phyloP scores from a whole-genome alignment of 2,888 invertebrate genomes.

The Leptarthrus brevirostris region DNA sequence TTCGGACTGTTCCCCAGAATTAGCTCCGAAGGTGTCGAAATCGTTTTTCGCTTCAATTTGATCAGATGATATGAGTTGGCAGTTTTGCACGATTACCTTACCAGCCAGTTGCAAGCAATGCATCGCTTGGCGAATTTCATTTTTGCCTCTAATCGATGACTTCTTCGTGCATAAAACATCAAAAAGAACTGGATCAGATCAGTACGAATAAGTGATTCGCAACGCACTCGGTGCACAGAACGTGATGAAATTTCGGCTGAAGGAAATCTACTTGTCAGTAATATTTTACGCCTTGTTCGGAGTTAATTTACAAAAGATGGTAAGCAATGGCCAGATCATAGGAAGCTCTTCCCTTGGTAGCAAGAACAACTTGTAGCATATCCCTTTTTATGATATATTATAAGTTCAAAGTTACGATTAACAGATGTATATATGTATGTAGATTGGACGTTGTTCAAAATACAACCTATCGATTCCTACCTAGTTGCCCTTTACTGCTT shows the following conservation, averaged over 20 bases:
- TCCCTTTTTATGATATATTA: too few species aligned
- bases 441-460: too few species aligned
- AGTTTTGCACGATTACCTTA: conserved; percentile 36
- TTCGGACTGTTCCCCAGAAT: conserved; percentile 11
- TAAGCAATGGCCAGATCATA: too few species aligned
- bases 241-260: conserved; percentile 51
- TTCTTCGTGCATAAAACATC: conserved; percentile 54
- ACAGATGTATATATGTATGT: too few species aligned
- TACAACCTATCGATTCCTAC: too few species aligned
- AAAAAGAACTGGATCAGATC: conserved; percentile 50
- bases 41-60: conserved; percentile 47
- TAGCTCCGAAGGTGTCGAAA: conserved; percentile 43
- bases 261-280: not conserved
- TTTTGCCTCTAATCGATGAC: conserved; percentile 53
- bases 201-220: conserved; percentile 50
- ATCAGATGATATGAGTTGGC: conserved; percentile 48
- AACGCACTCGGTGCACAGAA: conserved; percentile 50
- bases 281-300: conserved; percentile 35
- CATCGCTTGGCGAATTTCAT: conserved; percentile 40
- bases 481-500: too few species aligned
- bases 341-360: too few species aligned
- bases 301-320: conserved; percentile 9
- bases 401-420: too few species aligned
- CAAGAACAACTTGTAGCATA: too few species aligned
- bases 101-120: not conserved